Evolutionary conservation across 2,797 vertebrate genomes (phyloP).

Genomic region (Acanthornis magna): DNA sequence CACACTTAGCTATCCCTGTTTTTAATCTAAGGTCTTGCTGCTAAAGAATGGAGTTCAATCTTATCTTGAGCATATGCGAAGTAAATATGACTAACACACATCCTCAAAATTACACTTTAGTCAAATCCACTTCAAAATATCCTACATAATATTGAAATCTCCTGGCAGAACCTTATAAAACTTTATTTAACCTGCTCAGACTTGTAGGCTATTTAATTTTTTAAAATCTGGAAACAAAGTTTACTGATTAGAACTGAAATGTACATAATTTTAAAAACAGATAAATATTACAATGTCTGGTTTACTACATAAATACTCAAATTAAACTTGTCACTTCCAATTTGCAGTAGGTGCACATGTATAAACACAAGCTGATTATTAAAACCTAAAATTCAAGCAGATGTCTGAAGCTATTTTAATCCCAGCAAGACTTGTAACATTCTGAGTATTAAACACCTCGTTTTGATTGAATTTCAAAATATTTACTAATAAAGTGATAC

Average conservation of each 20-base stretch:
- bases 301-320: neutral
- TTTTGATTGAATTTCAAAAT: neutral
- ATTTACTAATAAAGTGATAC: constrained; percentile 65
- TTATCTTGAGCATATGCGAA: neutral
- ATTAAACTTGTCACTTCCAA: neutral
- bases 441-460: neutral
- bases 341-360: neutral
- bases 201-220: neutral
- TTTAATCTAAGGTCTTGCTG: neutral
- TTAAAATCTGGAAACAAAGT: neutral
- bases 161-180: neutral
- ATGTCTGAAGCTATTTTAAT: neutral
- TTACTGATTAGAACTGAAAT: neutral
- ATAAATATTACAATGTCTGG: neutral
- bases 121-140: neutral
- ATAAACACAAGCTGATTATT: neutral
- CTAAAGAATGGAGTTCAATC: neutral
- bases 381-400: neutral
- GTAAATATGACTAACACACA: neutral
- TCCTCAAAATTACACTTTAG: neutral
- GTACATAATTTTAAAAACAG: neutral
- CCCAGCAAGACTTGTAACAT: neutral
- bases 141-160: neutral
- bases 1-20: neutral
- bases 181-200: neutral